Evolutionary conservation across 1,140 invertebrate species (phyloP), one percentile per base, ranked within the genome.

Genomic region (Riptortus pedestris): DNA sequence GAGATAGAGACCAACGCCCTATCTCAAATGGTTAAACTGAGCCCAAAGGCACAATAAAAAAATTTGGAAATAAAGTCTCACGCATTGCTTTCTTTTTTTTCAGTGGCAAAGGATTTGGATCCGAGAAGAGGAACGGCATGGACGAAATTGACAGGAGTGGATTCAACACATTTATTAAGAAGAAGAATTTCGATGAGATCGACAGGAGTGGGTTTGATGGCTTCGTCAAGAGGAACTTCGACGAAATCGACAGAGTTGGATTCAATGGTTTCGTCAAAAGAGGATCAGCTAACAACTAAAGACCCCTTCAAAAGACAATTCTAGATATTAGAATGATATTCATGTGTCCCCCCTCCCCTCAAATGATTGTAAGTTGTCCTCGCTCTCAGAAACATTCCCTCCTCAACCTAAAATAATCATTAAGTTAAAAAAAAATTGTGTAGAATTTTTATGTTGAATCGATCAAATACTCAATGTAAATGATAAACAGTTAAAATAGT

Each of bases 71-170:
- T n/a, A n/a, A n/a, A n/a, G n/a, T n/a, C n/a, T n/a, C n/a, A n/a
- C n/a, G n/a, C n/a, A n/a, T n/a, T n/a, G n/a, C n/a, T n/a, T n/a
- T n/a, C n/a, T n/a, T n/a, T n/a, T n/a, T n/a, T n/a, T n/a, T n/a
- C n/a, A n/a, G n/a, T n/a, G n/a, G n/a, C n/a, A n/a, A n/a, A n/a
- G n/a, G n/a, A n/a, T n/a, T n/a, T n/a, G n/a, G n/a, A n/a, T n/a
- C n/a, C 62, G 73, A 69, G 28, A 82, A 81, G 71, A 74, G 79
- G 69, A 79, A 83, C 66, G 51, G 51, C 1, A 79, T 84, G 45
- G 78, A 83, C 67, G 82, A 83, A 68, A 83, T 83, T 65, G 79
- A 81, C 71, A 73, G 79, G 38, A 77, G 77, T 65, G 80, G 79
- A 28, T 83, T 81, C 67, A 76, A 77, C n/a, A 78, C 75, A 4